phyloP scores from a whole-genome alignment of 2,888 invertebrate species.

The Euzetes globulus region DNA sequence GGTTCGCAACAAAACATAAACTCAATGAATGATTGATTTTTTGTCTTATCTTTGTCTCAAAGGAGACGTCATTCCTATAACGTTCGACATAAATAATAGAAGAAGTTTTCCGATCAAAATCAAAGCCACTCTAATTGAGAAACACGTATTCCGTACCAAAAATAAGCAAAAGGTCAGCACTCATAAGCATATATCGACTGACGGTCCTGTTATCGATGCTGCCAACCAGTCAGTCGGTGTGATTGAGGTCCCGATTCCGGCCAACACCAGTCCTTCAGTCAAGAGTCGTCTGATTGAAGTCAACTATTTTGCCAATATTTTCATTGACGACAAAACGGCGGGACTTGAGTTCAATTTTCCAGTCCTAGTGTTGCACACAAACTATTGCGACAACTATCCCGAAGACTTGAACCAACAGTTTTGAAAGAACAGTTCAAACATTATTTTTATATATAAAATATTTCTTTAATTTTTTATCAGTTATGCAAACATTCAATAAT shows the following conservation, averaged over 20 bases:
- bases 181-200: background rate
- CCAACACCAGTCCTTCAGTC: conserved; percentile 8
- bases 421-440: background rate
- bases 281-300: conserved; percentile 2
- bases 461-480: background rate
- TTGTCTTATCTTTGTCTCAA: background rate
- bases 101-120: conserved; percentile 12
- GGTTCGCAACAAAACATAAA: background rate
- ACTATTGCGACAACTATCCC: background rate
- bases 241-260: conserved; percentile 13
- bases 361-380: background rate
- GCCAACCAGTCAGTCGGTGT: background rate
- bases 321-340: conserved; percentile 3
- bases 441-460: background rate
- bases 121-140: conserved; percentile 20
- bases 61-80: background rate
- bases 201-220: background rate
- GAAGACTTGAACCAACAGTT: background rate
- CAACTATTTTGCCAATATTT: conserved; percentile 10
- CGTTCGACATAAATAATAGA: background rate
- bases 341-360: conserved; percentile 25
- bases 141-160: background rate
- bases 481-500: background rate
- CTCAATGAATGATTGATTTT: background rate
- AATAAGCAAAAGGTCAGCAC: background rate